Evolutionary conservation across 2,113 vertebrate species (phyloP).

Genomic region (Anser brachyrhynchus): DNA sequence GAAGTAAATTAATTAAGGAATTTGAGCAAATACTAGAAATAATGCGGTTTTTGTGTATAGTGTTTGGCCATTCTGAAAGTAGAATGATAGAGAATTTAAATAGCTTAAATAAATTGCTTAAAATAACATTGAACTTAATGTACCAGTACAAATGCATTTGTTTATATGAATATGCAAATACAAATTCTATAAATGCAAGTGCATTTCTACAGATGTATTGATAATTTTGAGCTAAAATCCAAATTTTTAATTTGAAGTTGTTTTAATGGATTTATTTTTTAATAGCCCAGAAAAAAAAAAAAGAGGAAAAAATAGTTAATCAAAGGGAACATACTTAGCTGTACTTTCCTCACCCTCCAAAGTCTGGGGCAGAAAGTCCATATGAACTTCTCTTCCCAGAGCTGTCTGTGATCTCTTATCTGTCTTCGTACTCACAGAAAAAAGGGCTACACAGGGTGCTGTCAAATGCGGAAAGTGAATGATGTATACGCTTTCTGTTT

Average conservation of each 20-base stretch:
- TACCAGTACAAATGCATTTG: background rate
- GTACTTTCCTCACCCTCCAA: background rate
- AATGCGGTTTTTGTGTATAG: background rate
- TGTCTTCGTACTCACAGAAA: background rate
- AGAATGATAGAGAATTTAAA: background rate
- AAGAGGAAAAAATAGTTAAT: background rate
- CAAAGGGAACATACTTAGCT: background rate
- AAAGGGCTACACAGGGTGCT: background rate
- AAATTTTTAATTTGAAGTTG: background rate
- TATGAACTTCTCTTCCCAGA: background rate
- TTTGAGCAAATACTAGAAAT: background rate
- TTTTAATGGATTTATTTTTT: background rate
- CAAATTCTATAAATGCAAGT: background rate
- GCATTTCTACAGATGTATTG: background rate
- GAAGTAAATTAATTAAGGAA: background rate
- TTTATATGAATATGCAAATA: background rate
- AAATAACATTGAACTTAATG: background rate
- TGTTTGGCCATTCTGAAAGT: background rate
- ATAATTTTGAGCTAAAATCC: background rate
- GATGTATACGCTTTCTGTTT: rapidly evolving
- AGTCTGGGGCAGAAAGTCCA: background rate
- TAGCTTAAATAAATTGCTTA: background rate
- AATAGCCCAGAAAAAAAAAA: background rate
- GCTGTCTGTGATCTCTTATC: background rate
- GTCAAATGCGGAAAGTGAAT: background rate